Conservation (phyloP, 2,888 invertebrate species). For the Chrysomela aeneicollis region DNA sequence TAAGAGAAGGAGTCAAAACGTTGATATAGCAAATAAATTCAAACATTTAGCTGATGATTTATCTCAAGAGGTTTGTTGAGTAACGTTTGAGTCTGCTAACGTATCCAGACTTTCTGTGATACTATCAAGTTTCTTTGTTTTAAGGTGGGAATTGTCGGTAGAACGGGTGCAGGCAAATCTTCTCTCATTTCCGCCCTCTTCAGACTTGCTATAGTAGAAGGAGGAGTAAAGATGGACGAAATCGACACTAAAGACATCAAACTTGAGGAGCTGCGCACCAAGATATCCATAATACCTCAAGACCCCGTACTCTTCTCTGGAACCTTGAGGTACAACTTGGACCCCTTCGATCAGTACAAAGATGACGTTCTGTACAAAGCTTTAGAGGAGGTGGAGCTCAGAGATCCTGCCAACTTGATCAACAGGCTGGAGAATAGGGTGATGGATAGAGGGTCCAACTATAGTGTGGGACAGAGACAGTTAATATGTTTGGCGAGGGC, state of each 20-base stretch:
- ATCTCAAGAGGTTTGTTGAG: too few relatives aligned
- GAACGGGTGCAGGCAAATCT: constrained; percentile 87
- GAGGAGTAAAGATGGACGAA: constrained; percentile 76
- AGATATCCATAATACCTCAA: constrained; percentile 68
- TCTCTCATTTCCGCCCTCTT: constrained; percentile 82
- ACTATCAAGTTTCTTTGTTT: constrained; percentile 42
- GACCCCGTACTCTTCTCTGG: constrained; percentile 70
- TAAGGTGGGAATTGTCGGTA: constrained; percentile 82
- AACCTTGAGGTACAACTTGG: constrained; percentile 72
- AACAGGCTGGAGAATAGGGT: constrained; percentile 74
- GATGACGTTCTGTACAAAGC: constrained; percentile 76
- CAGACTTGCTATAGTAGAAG: constrained; percentile 75
- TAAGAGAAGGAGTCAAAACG: too few relatives aligned
- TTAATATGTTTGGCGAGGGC: constrained; percentile 90
- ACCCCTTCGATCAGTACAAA: constrained; percentile 75
- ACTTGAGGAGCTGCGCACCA: constrained; percentile 64
- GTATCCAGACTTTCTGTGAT: too few relatives aligned
- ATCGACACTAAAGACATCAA: constrained; percentile 68
- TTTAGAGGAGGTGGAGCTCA: constrained; percentile 80
- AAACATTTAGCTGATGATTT: too few relatives aligned
- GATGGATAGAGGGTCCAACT: constrained; percentile 79
- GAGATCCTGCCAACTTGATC: constrained; percentile 69
- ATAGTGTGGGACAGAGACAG: constrained; percentile 91
- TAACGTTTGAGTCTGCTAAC: too few relatives aligned
- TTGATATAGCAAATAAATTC: too few relatives aligned